Percentiles rank a stretch among this genome's conserved stretches.
These are phyloP conservation scores for Acronicta aceris DNA, from an alignment of 2,888 invertebrate species.

Conservation along the genomic window DNA sequence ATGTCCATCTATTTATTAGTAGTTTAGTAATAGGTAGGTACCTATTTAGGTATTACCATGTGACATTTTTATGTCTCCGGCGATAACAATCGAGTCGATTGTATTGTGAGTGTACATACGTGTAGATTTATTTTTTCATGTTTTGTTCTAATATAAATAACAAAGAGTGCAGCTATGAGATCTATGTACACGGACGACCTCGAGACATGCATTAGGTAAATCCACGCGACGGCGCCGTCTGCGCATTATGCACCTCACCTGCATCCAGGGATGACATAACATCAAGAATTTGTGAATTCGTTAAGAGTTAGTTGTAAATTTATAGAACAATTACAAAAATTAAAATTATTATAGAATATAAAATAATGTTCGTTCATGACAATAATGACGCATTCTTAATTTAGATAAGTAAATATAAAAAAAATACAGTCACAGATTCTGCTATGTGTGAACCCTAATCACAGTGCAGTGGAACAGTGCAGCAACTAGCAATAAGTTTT, in stretches of 20 bases:
- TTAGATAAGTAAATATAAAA: not conserved
- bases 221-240: conserved; percentile 58
- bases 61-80: conserved; percentile 17
- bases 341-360: too few relatives aligned
- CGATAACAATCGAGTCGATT: conserved; percentile 24
- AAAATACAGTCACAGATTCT: not conserved
- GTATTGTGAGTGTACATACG: conserved; percentile 15
- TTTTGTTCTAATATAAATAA: conserved; percentile 25
- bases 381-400: too few relatives aligned
- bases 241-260: conserved; percentile 63
- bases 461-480: conserved; percentile 35
- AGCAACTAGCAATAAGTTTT: conserved; percentile 49
- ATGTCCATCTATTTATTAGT: too few relatives aligned
- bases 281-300: not conserved
- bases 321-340: too few relatives aligned
- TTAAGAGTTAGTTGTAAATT: too few relatives aligned
- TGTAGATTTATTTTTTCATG: conserved; percentile 21
- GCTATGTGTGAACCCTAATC: conserved; percentile 32
- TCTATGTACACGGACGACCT: conserved; percentile 57
- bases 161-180: conserved; percentile 35
- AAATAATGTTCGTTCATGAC: too few relatives aligned
- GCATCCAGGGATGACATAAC: conserved; percentile 49
- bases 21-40: too few relatives aligned
- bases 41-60: too few relatives aligned
- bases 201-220: conserved; percentile 62